Evolutionary conservation across 2,888 invertebrate genomes (phyloP).

Genomic region (Antheraea yamamai): DNA sequence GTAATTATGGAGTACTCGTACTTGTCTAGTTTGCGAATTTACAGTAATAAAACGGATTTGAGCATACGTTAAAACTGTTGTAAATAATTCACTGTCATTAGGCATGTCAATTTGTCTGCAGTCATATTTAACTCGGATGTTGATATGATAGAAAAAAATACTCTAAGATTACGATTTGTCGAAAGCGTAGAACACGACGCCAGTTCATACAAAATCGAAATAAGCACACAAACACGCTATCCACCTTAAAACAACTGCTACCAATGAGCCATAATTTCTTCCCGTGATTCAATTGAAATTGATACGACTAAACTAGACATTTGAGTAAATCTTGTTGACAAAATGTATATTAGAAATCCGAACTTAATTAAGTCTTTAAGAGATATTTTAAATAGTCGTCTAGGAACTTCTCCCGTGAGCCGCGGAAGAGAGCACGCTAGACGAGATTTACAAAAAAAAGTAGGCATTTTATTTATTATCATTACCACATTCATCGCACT

Average conservation of each 20-base stretch:
- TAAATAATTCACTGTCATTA: not conserved
- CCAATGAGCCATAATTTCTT: too few relatives aligned
- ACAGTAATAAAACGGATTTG: not conserved
- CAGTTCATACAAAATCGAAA: not conserved
- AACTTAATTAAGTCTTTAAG: not conserved
- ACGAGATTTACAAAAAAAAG: constrained; percentile 35
- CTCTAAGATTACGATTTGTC: not conserved
- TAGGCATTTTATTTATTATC: constrained; percentile 34
- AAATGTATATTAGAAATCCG: not conserved
- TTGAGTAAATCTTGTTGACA: not conserved
- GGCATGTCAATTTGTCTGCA: not conserved
- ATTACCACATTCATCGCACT: constrained; percentile 34
- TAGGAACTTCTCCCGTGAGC: constrained; percentile 56
- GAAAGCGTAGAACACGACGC: not conserved
- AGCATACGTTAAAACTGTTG: too few relatives aligned
- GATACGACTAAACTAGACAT: too few relatives aligned
- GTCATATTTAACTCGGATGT: not conserved
- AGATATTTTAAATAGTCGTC: constrained; percentile 18
- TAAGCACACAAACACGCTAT: not conserved
- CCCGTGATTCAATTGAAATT: not conserved
- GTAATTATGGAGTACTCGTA: not conserved
- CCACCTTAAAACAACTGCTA: not conserved
- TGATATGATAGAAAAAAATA: not conserved
- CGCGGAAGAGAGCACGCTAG: constrained; percentile 46
- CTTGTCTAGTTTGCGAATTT: not conserved